These are phyloP conservation scores for Nematostella vectensis DNA, from an alignment of 92 coral and sea anemone species.

Conservation along the genomic window DNA sequence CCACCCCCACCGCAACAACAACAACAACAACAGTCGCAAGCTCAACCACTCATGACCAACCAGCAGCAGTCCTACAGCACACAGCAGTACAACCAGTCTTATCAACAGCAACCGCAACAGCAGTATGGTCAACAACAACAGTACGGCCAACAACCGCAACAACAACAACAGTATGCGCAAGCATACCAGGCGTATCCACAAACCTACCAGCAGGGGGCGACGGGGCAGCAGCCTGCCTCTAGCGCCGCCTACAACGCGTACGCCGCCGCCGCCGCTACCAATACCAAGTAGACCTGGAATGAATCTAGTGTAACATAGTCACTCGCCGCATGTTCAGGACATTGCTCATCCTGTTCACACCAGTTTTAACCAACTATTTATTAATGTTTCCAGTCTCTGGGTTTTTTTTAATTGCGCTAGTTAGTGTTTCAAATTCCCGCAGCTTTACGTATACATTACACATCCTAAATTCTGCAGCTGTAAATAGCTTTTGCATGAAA, in stretches of 20 bases:
- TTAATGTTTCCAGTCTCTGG: no score
- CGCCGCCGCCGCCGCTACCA: neutral
- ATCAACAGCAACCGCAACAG: slow-evolving; percentile 35
- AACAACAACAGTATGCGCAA: slow-evolving; percentile 26
- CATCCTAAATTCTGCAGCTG: no score
- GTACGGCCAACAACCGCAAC: slow-evolving; percentile 20
- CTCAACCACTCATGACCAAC: slow-evolving; percentile 30
- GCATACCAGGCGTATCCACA: slow-evolving; percentile 29
- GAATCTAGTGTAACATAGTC: no score
- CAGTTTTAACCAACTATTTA: no score
- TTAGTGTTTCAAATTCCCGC: no score
- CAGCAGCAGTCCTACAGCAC: slow-evolving; percentile 26
- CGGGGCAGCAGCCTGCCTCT: slow-evolving; percentile 3
- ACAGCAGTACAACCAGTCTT: slow-evolving; percentile 26
- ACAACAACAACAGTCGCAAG: slow-evolving; percentile 57
- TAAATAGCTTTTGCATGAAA: no score
- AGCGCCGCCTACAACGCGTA: slow-evolving; percentile 6
- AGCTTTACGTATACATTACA: no score
- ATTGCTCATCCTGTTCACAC: no score
- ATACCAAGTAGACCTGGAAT: neutral
- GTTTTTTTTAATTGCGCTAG: no score
- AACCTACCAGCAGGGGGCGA: slow-evolving; percentile 45
- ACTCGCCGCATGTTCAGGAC: no score
- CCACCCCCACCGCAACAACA: slow-evolving; percentile 52
- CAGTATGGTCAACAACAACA: slow-evolving; percentile 39